Conservation (phyloP, 2,888 invertebrate genomes). For the Pheosia gnoma region DNA sequence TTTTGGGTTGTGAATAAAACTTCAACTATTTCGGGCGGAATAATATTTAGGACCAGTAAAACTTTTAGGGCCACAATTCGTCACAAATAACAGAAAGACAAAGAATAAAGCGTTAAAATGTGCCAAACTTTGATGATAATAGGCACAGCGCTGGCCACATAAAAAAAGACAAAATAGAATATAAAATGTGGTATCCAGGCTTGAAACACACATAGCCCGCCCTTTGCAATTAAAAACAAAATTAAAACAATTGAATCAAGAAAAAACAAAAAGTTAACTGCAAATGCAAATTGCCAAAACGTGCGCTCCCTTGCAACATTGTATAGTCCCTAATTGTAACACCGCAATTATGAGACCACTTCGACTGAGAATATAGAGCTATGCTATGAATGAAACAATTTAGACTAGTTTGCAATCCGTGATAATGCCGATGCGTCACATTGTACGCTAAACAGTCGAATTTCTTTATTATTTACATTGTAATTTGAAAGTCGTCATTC, state of each 20-base stretch:
- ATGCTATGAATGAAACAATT: conserved; percentile 49
- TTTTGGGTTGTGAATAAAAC: not conserved
- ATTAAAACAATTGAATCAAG: not conserved
- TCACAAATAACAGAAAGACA: no score
- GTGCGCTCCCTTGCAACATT: conserved; percentile 34
- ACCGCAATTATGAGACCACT: conserved; percentile 32
- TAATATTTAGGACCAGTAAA: not conserved
- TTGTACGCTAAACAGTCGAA: conserved; percentile 16
- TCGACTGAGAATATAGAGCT: conserved; percentile 22
- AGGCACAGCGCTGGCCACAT: no score
- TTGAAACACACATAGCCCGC: no score
- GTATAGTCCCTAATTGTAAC: conserved; percentile 37
- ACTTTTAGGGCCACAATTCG: not conserved
- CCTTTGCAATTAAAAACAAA: not conserved
- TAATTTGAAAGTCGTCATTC: not conserved
- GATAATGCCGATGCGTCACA: conserved; percentile 47
- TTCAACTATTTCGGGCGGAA: not conserved
- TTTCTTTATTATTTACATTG: not conserved
- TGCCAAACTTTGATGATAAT: no score
- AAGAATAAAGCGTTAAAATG: no score
- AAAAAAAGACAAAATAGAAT: no score
- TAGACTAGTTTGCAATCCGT: conserved; percentile 10
- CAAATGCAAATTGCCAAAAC: conserved; percentile 30
- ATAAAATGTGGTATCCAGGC: no score
- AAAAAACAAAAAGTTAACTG: conserved; percentile 17